Conservation (phyloP, 2,113 vertebrate species). For the Gasterosteus nipponicus region DNA sequence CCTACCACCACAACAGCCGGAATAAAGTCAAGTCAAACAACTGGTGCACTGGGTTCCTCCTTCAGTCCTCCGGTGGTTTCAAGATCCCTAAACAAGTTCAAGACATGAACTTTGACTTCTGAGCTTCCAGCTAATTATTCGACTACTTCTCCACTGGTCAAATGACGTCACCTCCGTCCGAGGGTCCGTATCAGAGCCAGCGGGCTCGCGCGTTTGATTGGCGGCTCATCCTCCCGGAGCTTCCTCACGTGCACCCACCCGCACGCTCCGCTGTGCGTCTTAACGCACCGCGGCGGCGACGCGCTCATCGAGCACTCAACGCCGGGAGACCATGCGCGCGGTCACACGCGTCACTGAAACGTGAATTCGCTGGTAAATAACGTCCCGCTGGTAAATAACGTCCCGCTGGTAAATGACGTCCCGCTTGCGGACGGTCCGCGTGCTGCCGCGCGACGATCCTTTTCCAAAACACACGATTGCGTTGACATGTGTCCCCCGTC, state of each 20-base stretch:
- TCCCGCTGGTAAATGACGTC: background rate
- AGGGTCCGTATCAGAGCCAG: background rate
- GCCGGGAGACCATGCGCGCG: background rate
- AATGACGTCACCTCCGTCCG: background rate
- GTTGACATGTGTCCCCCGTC: background rate
- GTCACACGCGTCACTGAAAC: too few species aligned
- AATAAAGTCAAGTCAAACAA: constrained; percentile 28
- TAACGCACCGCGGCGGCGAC: background rate
- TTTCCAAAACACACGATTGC: background rate
- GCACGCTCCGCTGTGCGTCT: background rate
- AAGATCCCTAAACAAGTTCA: background rate
- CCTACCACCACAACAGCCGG: constrained; percentile 46
- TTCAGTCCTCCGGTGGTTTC: constrained; percentile 24
- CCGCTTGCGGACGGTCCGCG: rapidly evolving
- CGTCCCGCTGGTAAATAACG: background rate
- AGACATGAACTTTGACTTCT: background rate
- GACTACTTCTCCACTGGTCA: background rate
- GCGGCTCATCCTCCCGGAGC: background rate
- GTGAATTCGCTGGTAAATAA: background rate
- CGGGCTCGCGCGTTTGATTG: background rate
- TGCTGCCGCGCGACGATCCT: background rate
- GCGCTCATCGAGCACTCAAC: background rate
- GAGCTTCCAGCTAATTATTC: background rate
- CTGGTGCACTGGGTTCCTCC: constrained; percentile 1
- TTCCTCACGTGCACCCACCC: background rate